A percentile compares a stretch with the other conserved stretches of the same genome.
These are phyloP conservation scores for Periphyllus acericola DNA, from an alignment of 2,888 invertebrate species.

Conservation along the genomic window DNA sequence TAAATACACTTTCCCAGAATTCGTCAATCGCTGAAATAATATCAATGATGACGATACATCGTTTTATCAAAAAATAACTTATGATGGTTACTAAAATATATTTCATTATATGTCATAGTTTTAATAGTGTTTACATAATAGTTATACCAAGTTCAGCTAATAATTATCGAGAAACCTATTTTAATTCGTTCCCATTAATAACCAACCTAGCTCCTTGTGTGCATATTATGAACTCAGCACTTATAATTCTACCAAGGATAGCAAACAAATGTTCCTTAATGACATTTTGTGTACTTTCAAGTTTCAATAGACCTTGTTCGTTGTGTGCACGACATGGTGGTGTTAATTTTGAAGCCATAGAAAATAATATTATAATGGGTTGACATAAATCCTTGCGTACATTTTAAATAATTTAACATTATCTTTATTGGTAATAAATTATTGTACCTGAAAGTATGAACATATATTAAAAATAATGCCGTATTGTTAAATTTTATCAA, in stretches of 20 bases:
- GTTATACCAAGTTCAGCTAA: too few relatives aligned
- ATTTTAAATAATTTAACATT: neutral
- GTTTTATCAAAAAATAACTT: too few relatives aligned
- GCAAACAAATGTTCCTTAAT: neutral
- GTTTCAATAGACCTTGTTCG: slow-evolving; percentile 27
- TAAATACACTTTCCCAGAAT: neutral
- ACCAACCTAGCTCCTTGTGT: neutral
- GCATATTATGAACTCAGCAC: neutral
- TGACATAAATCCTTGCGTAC: neutral
- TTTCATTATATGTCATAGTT: too few relatives aligned
- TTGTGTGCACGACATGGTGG: neutral
- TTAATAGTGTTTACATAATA: too few relatives aligned
- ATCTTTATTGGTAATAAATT: neutral
- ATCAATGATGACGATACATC: too few relatives aligned
- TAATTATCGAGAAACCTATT: too few relatives aligned
- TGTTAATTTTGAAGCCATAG: slow-evolving; percentile 14
- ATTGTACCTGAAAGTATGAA: too few relatives aligned
- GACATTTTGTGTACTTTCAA: slow-evolving; percentile 1
- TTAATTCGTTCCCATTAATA: neutral
- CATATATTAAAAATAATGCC: too few relatives aligned
- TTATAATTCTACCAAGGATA: slow-evolving; percentile 28
- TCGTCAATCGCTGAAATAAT: neutral
- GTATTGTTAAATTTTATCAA: too few relatives aligned
- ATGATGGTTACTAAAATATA: too few relatives aligned
- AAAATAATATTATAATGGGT: slow-evolving; percentile 7